Evolutionary conservation across 2,888 invertebrate genomes (phyloP).

Genomic region (Didymodactylos carnosus): DNA sequence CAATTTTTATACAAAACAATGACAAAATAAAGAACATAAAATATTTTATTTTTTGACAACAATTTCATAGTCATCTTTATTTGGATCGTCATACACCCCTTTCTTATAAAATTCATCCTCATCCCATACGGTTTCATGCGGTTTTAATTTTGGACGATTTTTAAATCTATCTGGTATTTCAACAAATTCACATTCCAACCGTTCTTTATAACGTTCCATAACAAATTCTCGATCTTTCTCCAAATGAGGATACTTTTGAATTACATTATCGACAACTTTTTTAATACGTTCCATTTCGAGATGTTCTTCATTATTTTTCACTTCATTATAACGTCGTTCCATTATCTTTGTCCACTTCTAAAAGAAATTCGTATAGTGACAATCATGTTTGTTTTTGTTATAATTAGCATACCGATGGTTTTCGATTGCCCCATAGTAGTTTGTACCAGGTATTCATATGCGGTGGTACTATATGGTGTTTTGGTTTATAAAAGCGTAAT

Average conservation of each 20-base stretch:
- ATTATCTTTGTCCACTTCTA: background rate
- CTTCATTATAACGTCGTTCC: background rate
- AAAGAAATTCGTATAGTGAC: no score
- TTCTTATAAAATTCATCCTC: background rate
- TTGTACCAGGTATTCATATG: background rate
- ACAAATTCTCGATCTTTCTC: background rate
- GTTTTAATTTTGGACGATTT: background rate
- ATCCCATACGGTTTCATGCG: background rate
- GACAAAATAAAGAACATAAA: background rate
- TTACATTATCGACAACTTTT: background rate
- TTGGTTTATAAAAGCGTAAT: background rate
- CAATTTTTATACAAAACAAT: background rate
- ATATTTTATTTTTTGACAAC: background rate
- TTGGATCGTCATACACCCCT: background rate
- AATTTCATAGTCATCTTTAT: background rate
- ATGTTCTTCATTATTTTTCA: background rate
- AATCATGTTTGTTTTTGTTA: no score
- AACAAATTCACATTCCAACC: background rate
- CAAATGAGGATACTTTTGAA: background rate
- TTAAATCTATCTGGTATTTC: background rate
- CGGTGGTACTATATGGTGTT: background rate
- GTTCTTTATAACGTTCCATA: background rate
- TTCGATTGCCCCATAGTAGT: background rate
- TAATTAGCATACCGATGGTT: background rate
- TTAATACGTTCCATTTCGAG: background rate